Base-by-base conservation (phyloP, 2,888 invertebrate genomes). In the Pyrrhia umbra region DNA sequence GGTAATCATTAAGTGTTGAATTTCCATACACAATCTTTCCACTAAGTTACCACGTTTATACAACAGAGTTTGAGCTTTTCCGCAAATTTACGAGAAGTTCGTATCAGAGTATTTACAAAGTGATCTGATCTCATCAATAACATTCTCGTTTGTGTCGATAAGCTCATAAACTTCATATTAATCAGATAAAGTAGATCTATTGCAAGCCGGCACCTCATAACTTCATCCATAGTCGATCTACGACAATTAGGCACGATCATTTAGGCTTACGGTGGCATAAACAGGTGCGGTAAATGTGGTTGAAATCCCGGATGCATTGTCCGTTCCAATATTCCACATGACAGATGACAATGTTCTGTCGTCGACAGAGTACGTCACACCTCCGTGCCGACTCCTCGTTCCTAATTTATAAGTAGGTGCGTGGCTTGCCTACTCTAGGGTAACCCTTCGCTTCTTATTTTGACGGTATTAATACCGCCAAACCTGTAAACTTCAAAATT, bases 291-390 rank as follows among this genome's bases (percentile, higher is more conserved):
- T 34, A 61, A 68, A 75, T 81, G 75, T 71, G 77, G 72, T 75
- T 61, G 62, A 75, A 81, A 84, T 82, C 67, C 68, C 75, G 60
- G 77, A 75, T 61, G 69, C 75, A 75, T 74, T 76, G 66, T 68
- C 73, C 52, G 58, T 58, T 56, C 25, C 50, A 23, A 50, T 72
- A 68, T 34, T 61, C 25, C 55, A 40, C 40, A 23, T 47, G 71
- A 62, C 71, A 68, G 62, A 57, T 73, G 75, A 76, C 79, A 76
- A 76, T 76, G 68, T 50, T 73, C 67, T 75, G 81, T 75, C 70
- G 61, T 54, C 69, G 60, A 69, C 73, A 71, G 39, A 57, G 42
- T 55, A 59, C 67, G 71, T 56, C 61, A 66, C 54, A 43, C 43
- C 61, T 70, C 62, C 23, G 34, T 43, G 45, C 42, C 57, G 43